Base-by-base conservation (phyloP, 2,888 invertebrate genomes). In the Vannuccia rotundouncinata region DNA sequence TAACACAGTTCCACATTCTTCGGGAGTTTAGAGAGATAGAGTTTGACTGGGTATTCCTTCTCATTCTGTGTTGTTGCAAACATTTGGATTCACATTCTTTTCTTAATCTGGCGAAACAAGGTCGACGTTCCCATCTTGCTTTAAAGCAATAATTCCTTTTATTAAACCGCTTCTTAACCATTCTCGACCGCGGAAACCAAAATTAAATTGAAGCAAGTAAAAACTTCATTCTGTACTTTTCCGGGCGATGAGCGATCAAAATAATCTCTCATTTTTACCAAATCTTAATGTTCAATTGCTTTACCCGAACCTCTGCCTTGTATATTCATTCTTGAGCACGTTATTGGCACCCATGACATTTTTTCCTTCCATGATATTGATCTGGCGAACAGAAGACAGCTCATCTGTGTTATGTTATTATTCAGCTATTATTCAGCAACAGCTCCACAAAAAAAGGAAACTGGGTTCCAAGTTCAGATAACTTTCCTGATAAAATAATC, bases 281-380 rank as follows among this genome's bases (percentile, higher is more conserved):
- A 5, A 45, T 45, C 45, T 17, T 45, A 5, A 10, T 5, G 45
- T 45, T 45, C 45, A 45, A 10, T 45, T 45, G 45, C 45, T 45
- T 45, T 45, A 45, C 45, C 45, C 45, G 45, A 45, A 45, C 45
- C 45, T 45, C 45, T 10, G 45, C 5, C 5, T 45, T 45, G 5
- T 10, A 66, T 66, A 66, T 5, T n/a, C n/a, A n/a, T n/a, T 66
- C 66, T 66, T 66, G 66, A 66, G 22, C 66, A 66, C 22, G 66
- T 66, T n/a, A 13, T 45, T 45, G 5, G 45, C 45, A 45, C 5
- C 45, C 5, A 45, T 17, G 17, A 45, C 5, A 45, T 13, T 17
- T 13, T 45, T 45, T 45, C 17, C 45, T 45, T 45, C 17, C 45
- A 45, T 45, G 45, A 45, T 45, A 45, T 45, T 45, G 45, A 45